Evolutionary conservation across 1,140 invertebrate species (phyloP).

Genomic region (Calephelis nemesis): DNA sequence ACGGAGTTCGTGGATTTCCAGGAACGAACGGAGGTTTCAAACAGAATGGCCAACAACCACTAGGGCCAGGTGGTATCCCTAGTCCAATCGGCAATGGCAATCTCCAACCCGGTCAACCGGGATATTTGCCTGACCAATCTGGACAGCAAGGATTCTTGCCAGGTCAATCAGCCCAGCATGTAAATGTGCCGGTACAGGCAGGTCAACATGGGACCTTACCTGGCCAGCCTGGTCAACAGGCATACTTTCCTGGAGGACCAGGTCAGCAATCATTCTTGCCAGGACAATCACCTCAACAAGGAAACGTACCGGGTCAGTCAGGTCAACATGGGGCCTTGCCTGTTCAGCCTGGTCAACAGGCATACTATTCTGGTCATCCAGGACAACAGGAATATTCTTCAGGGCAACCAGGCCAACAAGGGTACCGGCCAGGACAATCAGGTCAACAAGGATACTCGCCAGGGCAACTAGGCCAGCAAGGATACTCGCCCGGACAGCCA

Average conservation of each 20-base stretch:
- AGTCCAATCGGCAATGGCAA: background rate
- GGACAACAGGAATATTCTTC: background rate
- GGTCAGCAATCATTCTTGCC: background rate
- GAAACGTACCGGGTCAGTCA: background rate
- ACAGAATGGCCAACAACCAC: background rate
- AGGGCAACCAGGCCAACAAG: background rate
- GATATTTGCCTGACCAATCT: too few species aligned
- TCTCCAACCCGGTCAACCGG: background rate
- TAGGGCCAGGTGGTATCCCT: background rate
- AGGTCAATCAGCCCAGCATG: slow-evolving; percentile 6
- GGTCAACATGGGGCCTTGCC: background rate
- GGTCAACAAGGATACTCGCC: background rate
- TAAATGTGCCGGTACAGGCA: slow-evolving; percentile 1
- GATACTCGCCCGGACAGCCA: slow-evolving; percentile 17
- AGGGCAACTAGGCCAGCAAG: background rate
- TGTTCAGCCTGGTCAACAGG: background rate
- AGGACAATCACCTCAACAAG: slow-evolving; percentile 4
- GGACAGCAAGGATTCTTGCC: background rate
- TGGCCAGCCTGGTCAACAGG: background rate
- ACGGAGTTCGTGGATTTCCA: background rate
- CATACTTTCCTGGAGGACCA: slow-evolving; percentile 11
- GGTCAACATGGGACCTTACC: background rate
- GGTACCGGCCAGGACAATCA: background rate
- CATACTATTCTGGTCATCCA: background rate
- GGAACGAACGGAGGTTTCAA: background rate